Percentiles rank a stretch among this genome's conserved stretches.
Evolutionary conservation across 2,113 vertebrate genomes (phyloP).

Genomic region (Epinephelus lanceolatus): DNA sequence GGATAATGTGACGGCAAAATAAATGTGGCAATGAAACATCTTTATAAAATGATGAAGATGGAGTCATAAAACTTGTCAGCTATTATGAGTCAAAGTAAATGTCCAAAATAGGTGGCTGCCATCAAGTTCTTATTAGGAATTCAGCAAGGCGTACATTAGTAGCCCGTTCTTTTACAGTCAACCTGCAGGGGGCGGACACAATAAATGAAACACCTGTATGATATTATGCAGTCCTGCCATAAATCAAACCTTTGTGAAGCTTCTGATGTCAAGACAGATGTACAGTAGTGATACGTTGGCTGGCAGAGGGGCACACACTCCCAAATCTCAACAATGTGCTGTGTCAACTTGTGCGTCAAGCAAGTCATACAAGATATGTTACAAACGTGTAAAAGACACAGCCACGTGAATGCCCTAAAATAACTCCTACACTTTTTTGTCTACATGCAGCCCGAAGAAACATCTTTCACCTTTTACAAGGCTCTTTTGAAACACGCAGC

Average conservation of each 20-base stretch:
- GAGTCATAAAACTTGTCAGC: conserved; percentile 69
- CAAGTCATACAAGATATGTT: no score
- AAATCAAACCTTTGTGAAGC: conserved; percentile 32
- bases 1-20: conserved; percentile 70
- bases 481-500: neutral
- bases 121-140: conserved; percentile 59
- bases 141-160: conserved; percentile 42
- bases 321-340: neutral
- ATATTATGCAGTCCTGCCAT: conserved; percentile 23
- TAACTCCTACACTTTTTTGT: neutral
- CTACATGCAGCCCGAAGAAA: neutral
- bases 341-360: neutral
- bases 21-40: conserved; percentile 75
- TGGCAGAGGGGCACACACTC: neutral
- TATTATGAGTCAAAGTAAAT: conserved; percentile 72
- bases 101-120: conserved; percentile 58
- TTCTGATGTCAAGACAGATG: neutral
- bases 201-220: conserved; percentile 56
- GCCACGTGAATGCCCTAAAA: neutral
- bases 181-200: conserved; percentile 40
- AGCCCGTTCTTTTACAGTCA: conserved; percentile 60
- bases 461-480: neutral
- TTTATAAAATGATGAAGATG: conserved; percentile 74
- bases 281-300: no score
- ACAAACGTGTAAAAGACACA: neutral